A percentile compares a stretch with the other conserved stretches of the same genome.
phyloP scores from a whole-genome alignment of 2,797 vertebrate species.

The Chrysocyon brachyurus region DNA sequence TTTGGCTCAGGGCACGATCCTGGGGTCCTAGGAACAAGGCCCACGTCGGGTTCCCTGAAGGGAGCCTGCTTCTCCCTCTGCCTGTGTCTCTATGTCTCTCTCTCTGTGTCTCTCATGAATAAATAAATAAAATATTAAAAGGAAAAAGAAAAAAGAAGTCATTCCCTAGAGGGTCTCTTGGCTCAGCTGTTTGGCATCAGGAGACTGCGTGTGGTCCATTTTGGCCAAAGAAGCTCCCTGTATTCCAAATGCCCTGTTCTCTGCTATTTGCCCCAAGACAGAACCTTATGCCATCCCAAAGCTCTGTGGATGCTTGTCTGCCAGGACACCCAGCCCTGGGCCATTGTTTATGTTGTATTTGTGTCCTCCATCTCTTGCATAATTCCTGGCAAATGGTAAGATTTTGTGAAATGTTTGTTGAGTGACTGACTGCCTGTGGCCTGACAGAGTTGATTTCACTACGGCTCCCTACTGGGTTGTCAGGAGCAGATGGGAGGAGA shows the following conservation, averaged over 20 bases:
- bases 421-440: background rate
- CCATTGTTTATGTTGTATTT: background rate
- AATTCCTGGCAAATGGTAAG: background rate
- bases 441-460: background rate
- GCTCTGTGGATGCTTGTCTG: background rate
- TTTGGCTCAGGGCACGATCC: too few relatives aligned
- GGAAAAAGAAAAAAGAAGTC: too few relatives aligned
- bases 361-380: background rate
- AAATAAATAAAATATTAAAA: too few relatives aligned
- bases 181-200: background rate
- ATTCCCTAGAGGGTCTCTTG: too few relatives aligned
- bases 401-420: constrained; percentile 49
- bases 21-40: too few relatives aligned
- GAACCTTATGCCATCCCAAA: background rate
- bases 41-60: too few relatives aligned
- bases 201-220: background rate
- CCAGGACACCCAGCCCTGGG: background rate
- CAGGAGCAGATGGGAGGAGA: background rate
- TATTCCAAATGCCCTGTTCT: background rate
- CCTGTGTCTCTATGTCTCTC: too few relatives aligned
- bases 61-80: too few relatives aligned
- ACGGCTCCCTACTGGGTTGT: background rate
- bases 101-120: too few relatives aligned
- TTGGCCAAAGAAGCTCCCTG: background rate
- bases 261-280: background rate